Conservation (phyloP, 1,140 invertebrate species). For the Cotesia vestalis region DNA sequence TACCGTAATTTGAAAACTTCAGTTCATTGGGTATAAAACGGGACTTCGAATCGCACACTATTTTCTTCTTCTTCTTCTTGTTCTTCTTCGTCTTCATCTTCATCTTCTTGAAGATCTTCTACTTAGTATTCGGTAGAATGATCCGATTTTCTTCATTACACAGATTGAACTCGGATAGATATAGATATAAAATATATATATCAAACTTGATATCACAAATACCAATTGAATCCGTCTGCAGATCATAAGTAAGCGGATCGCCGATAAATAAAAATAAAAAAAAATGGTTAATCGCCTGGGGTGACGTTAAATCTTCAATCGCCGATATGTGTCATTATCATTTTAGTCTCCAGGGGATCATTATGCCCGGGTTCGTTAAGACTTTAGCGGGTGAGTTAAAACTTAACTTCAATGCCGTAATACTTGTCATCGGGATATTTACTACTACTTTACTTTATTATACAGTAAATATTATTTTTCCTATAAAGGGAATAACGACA, state of each 20-base stretch:
- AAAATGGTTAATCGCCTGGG: conserved; percentile 10
- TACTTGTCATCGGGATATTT: not conserved
- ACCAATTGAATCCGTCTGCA: too few species aligned
- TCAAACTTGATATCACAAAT: too few species aligned
- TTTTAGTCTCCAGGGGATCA: conserved; percentile 3
- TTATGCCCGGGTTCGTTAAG: conserved; percentile 9
- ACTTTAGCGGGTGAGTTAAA: conserved; percentile 5
- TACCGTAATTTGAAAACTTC: too few species aligned
- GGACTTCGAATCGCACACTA: conserved; percentile 16
- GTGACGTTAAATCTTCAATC: not conserved
- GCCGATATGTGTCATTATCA: conserved; percentile 21
- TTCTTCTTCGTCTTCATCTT: too few species aligned
- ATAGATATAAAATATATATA: too few species aligned
- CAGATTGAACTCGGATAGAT: too few species aligned
- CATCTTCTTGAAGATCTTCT: too few species aligned
- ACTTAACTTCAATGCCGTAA: conserved; percentile 7
- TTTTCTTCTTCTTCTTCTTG: conserved; percentile 1
- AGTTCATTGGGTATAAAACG: conserved; percentile 9
- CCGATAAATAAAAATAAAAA: too few species aligned
- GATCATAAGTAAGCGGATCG: too few species aligned
- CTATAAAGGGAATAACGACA: not conserved
- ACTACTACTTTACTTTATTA: too few species aligned
- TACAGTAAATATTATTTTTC: conserved; percentile 9
- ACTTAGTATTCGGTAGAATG: too few species aligned
- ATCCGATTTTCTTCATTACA: too few species aligned